A percentile compares a stretch with the other conserved stretches of the same genome.
phyloP scores from a whole-genome alignment of 2,797 vertebrate species.

The Neomorphus geoffroyi region DNA sequence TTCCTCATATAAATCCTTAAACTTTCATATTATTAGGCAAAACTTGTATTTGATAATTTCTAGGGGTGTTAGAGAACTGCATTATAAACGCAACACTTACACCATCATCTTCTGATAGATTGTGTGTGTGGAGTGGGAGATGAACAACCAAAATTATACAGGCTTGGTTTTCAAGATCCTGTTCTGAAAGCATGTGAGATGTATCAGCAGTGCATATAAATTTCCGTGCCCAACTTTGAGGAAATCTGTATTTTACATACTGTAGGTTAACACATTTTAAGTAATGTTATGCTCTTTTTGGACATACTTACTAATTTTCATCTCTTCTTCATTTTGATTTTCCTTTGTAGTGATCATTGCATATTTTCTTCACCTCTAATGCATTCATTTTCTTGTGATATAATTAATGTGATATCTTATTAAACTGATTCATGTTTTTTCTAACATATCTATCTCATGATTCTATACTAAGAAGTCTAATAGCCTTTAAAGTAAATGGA shows the following conservation, averaged over 20 bases:
- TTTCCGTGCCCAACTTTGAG: not conserved
- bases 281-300: constrained; percentile 34
- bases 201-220: constrained; percentile 1
- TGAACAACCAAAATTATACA: constrained; percentile 20
- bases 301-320: constrained; percentile 60
- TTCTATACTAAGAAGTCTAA: constrained; percentile 36
- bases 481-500: constrained; percentile 12
- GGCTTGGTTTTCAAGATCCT: constrained; percentile 8
- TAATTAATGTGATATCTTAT: constrained; percentile 49
- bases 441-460: constrained; percentile 46
- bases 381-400: constrained; percentile 50
- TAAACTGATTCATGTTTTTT: constrained; percentile 21
- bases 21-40: not conserved
- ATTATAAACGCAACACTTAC: constrained; percentile 7
- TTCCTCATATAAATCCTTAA: not conserved
- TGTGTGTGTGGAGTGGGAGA: constrained; percentile 26
- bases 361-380: constrained; percentile 50
- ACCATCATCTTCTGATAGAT: constrained; percentile 1
- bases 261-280: constrained; percentile 47
- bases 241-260: constrained; percentile 4
- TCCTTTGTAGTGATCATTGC: constrained; percentile 59
- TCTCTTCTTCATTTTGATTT: constrained; percentile 52
- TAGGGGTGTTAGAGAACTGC: constrained; percentile 14
- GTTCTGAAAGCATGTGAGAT: constrained; percentile 36
- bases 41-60: not conserved